Evolutionary conservation across 2,888 invertebrate species (phyloP).

Genomic region (Elgonia sp.): DNA sequence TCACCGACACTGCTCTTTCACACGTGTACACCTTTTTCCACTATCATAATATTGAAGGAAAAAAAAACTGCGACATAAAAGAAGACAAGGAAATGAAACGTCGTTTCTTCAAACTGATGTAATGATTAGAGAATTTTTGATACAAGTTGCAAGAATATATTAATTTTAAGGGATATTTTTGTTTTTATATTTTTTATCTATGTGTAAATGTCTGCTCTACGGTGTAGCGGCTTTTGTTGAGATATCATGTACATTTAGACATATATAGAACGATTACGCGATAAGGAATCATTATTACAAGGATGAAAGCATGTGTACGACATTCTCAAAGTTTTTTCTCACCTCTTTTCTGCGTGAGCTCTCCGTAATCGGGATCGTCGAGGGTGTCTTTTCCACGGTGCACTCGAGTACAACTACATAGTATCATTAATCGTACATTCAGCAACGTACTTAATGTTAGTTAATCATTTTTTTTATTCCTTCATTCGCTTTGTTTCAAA

Average conservation of each 20-base stretch:
- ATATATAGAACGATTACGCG: constrained; percentile 78
- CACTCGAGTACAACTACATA: constrained; percentile 84
- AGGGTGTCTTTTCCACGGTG: constrained; percentile 76
- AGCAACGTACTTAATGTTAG: constrained; percentile 85
- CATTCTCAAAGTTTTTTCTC: constrained; percentile 22
- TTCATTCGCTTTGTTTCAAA: constrained; percentile 26
- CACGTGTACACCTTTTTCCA: constrained; percentile 13
- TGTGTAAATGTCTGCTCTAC: constrained; percentile 86
- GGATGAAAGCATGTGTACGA: constrained; percentile 34
- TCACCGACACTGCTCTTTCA: constrained; percentile 29
- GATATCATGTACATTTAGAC: constrained; percentile 86
- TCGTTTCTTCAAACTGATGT: constrained; percentile 47
- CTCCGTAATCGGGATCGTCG: constrained; percentile 7
- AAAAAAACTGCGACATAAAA: background rate
- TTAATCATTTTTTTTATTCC: constrained; percentile 39
- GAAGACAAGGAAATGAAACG: constrained; percentile 35
- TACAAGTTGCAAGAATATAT: constrained; percentile 83
- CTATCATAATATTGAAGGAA: constrained; percentile 38
- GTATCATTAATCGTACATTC: constrained; percentile 83
- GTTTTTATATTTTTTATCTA: constrained; percentile 85
- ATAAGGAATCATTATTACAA: constrained; percentile 77
- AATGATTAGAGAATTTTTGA: constrained; percentile 81
- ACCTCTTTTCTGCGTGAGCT: constrained; percentile 12
- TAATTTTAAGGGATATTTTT: constrained; percentile 84
- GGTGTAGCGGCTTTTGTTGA: constrained; percentile 85